Evolutionary conservation across 2,888 invertebrate species (phyloP), one percentile per base, ranked within the genome.

Genomic region (Drosophila sordidula): DNA sequence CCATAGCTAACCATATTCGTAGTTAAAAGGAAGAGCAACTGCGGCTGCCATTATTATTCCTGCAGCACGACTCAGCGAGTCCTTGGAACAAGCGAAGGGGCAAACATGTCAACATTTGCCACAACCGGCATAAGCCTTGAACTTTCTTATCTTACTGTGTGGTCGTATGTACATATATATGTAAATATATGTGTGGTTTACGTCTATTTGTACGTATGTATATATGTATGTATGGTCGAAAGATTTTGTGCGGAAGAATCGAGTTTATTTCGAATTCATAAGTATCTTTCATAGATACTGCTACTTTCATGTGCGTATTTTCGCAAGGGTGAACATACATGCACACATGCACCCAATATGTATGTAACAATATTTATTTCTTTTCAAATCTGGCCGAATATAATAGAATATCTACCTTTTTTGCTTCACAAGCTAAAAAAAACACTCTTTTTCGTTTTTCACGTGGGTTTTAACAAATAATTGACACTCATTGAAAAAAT

Each of bases 71-170:
- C 57, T 81, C 50, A 39, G 52, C 47, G 71, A 70, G 65, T 78
- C 78, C 79, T 71, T 78, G 75, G 55, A 54, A 52, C 58, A 26
- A 46, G 65, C 68, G 51, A 59, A 62, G 72, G 57, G 61, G 57
- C 58, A 66, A 81, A 64, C 75, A 70, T 81, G 81, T 78, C 78
- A 78, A 71, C 78, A 81, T 81, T 73, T 78, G 65, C 78, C 82
- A 74, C 69, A 78, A 66, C 51, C 68, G 68, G 68, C 70, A 62
- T 71, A 71, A 69, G 78, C 75, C 75, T 66, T 78, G 82, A 78
- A 81, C 68, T 78, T 78, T 81, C 82, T 78, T 78, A 67, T 57
- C 36, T 22, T 54, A 49, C 25, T 44, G 1, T 34, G 9, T 52
- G 8, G 22, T 39, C 25, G 9, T 18, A 25, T 36, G 3, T 39